Evolutionary conservation across 2,888 invertebrate genomes (phyloP).

Genomic region (Mythimna impura): DNA sequence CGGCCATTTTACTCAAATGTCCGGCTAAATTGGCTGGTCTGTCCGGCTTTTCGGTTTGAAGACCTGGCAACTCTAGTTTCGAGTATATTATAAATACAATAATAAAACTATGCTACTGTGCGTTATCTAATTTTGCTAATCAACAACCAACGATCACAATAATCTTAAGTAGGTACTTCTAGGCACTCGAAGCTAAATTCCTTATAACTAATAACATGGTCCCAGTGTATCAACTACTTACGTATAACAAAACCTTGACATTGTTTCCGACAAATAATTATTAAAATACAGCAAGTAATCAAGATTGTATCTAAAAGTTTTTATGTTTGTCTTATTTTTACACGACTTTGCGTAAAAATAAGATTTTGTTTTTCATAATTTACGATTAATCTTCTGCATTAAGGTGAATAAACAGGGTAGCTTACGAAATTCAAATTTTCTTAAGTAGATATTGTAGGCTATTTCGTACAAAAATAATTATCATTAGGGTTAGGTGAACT

Average conservation of each 20-base stretch:
- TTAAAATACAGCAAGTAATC: slow-evolving; percentile 5
- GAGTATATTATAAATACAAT: slow-evolving; percentile 53
- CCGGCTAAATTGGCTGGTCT: too few relatives aligned
- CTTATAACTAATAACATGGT: slow-evolving; percentile 68
- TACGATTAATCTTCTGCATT: too few relatives aligned
- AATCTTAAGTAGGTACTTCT: slow-evolving; percentile 58
- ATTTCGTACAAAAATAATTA: too few relatives aligned
- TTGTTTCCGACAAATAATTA: slow-evolving; percentile 30
- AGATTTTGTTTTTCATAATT: too few relatives aligned
- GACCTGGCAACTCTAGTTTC: too few relatives aligned
- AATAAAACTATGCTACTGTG: slow-evolving; percentile 53
- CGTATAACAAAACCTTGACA: slow-evolving; percentile 47
- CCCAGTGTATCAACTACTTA: slow-evolving; percentile 59
- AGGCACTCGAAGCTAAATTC: slow-evolving; percentile 72
- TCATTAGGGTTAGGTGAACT: too few relatives aligned
- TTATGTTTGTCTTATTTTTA: not conserved
- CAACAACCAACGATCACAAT: slow-evolving; percentile 72
- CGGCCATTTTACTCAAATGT: too few relatives aligned
- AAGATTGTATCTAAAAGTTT: slow-evolving; percentile 10
- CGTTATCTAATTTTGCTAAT: slow-evolving; percentile 51
- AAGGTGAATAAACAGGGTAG: too few relatives aligned
- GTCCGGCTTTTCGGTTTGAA: too few relatives aligned
- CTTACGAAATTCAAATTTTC: too few relatives aligned
- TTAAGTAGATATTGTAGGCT: too few relatives aligned
- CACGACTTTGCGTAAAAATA: not conserved